Evolutionary conservation across 1,140 invertebrate genomes (phyloP).

Genomic region (Arion vulgaris): DNA sequence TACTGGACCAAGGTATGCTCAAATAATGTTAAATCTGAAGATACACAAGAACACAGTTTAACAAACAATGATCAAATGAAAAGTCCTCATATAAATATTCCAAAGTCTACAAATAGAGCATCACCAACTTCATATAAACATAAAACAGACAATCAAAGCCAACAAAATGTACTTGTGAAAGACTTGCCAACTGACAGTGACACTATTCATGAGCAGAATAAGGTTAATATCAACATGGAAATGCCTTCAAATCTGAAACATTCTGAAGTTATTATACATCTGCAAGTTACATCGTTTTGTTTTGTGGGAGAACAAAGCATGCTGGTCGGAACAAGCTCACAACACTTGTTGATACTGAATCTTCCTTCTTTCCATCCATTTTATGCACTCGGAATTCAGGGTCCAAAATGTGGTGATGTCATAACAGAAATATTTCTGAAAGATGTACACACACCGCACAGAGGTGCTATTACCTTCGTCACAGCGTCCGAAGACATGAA

Average conservation of each 20-base stretch:
- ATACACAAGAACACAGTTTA: not conserved
- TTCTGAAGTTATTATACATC: not conserved
- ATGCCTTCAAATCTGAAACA: not conserved
- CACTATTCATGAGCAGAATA: too few species aligned
- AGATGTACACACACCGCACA: not conserved
- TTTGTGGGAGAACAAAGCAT: constrained; percentile 22
- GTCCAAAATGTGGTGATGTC: not conserved
- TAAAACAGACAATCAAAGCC: not conserved
- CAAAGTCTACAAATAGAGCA: not conserved
- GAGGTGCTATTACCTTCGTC: not conserved
- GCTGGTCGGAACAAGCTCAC: not conserved
- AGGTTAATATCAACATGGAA: not conserved
- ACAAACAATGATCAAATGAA: not conserved
- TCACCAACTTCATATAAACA: not conserved
- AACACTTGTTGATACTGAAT: constrained; percentile 1
- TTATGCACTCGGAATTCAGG: not conserved
- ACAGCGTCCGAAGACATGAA: not conserved
- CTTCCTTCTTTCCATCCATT: not conserved
- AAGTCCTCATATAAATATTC: not conserved
- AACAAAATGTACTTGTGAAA: not conserved
- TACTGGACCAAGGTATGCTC: not conserved
- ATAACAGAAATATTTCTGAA: not conserved
- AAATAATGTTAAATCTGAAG: not conserved
- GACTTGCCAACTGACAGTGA: not conserved
- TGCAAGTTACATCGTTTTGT: constrained; percentile 8